These are phyloP conservation scores for Strix occidentalis DNA, from an alignment of 2,797 vertebrate species.

Conservation along the genomic window DNA sequence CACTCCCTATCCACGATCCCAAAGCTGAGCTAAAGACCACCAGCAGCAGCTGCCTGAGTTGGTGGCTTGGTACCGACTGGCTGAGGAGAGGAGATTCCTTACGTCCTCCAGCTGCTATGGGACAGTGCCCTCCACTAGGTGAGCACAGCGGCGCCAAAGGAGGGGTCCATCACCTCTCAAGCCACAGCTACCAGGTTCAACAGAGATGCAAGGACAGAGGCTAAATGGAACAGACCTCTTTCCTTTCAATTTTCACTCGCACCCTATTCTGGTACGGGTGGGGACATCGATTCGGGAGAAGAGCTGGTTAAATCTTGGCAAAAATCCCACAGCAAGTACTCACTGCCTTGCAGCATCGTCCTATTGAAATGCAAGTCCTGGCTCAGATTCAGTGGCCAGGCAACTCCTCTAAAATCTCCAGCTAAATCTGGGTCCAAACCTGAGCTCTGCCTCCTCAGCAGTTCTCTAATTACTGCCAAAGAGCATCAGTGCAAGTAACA, in stretches of 20 bases:
- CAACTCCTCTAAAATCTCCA: background rate
- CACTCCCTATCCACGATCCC: fast-evolving
- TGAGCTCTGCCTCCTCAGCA: background rate
- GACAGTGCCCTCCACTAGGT: background rate
- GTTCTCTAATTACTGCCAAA: constrained; percentile 12
- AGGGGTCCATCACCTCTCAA: background rate
- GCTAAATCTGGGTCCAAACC: background rate
- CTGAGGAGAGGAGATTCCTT: background rate
- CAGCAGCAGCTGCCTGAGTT: background rate
- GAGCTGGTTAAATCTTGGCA: background rate
- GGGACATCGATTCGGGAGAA: fast-evolving
- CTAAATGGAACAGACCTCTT: background rate
- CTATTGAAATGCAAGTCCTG: background rate
- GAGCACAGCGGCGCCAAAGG: fast-evolving
- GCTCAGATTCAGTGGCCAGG: background rate
- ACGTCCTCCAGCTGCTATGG: fast-evolving
- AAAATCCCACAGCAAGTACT: background rate
- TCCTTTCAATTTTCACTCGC: fast-evolving
- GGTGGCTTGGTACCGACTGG: background rate
- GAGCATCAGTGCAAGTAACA: constrained; percentile 5
- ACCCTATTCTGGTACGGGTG: fast-evolving
- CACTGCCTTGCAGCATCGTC: background rate
- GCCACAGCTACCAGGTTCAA: background rate
- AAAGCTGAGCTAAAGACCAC: background rate
- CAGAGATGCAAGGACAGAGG: background rate